Conservation (phyloP, 1,140 invertebrate genomes). For the Cephus cinctus region DNA sequence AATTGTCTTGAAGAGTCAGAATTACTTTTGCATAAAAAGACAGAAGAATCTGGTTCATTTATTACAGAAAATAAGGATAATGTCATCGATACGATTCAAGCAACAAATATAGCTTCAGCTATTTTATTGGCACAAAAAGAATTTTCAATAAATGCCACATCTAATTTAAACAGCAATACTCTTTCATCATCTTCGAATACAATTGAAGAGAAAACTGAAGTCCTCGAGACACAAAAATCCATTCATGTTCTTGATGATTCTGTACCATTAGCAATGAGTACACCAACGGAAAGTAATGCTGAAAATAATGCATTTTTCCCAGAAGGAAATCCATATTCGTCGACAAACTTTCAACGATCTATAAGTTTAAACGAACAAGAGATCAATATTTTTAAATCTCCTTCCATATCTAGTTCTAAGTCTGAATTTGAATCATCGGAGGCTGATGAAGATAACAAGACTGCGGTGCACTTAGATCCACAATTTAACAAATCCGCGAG, state of each 20-base stretch:
- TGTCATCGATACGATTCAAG: no score
- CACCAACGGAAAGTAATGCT: constrained; percentile 5
- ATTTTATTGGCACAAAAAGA: no score
- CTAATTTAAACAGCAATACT: neutral
- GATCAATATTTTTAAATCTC: neutral
- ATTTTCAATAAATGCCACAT: no score
- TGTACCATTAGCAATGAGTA: constrained; percentile 8
- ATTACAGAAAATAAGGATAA: no score
- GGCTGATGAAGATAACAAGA: neutral
- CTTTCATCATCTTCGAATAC: neutral
- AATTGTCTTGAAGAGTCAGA: constrained; percentile 12
- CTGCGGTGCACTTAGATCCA: no score
- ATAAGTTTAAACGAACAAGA: neutral
- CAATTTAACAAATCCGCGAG: no score
- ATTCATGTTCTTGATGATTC: neutral
- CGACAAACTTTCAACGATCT: neutral
- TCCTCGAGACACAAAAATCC: neutral
- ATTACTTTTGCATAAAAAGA: constrained; percentile 15
- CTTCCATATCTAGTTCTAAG: neutral
- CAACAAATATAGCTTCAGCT: no score
- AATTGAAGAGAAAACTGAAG: neutral
- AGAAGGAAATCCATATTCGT: neutral
- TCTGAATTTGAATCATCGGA: neutral
- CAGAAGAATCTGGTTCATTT: constrained; percentile 8
- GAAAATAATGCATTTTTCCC: neutral